Evolutionary conservation across 2,888 invertebrate genomes (phyloP), one percentile per base, ranked within the genome.

Genomic region (Octonoba sinensis): DNA sequence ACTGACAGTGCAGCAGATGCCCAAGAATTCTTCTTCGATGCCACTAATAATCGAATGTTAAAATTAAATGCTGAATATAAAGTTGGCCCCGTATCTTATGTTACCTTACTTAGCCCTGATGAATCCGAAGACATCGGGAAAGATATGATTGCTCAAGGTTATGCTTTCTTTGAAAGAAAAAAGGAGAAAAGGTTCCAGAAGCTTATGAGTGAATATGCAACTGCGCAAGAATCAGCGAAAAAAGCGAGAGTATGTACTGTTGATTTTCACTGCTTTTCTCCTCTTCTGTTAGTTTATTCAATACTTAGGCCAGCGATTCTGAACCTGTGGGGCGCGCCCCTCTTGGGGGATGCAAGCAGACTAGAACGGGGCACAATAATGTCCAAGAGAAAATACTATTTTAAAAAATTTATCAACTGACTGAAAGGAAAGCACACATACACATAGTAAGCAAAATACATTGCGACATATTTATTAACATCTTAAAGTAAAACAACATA

Each of bases 201-300:
- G 88, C 89, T 97, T 88, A 92, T 94, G 88, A 89, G 90, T 87
- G 95, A 95, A 87, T 98, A 97, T 90, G 92, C 91, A 87, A 92
- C 92, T 77, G 96, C 96, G 60, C 95, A 97, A 89, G 93, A 95
- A 84, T 91, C 92, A 85, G 98, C 98, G 24, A 94, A 95, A 90
- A 93, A 92, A 87, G 92, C 93, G 86, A 87, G 90, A 86, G 89
- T 89, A 86, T 84, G 88, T 85, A 74, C 12, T 24, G 12, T 24
- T 15, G 11, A 60, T 69, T 77, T 82, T 75, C 13, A 16, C 36
- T n/a, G 3, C 18, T 20, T 12, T 57, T 18, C n/a, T 20, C 0
- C 8, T 20, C 13, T 47, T 20, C 20, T 1, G 8, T n/a, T 18
- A 57, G 0, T 57, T 56, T 20, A 46, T 54, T 16, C 0, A 13